Evolutionary conservation across 2,797 vertebrate species (phyloP).

Genomic region (Nyctalus aviator): DNA sequence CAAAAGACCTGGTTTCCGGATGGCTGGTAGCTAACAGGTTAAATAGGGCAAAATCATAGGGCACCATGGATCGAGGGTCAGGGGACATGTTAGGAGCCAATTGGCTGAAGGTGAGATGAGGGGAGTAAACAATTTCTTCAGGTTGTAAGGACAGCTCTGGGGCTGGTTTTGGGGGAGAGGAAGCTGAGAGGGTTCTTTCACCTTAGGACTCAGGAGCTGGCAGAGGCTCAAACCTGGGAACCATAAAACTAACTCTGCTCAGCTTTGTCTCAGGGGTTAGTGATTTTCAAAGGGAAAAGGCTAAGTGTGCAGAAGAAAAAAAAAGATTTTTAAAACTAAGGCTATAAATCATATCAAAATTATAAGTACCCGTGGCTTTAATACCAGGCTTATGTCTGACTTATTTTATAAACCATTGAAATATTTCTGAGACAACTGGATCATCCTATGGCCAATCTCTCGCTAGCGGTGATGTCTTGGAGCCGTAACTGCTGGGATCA

Average conservation of each 20-base stretch:
- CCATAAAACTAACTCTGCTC: not conserved
- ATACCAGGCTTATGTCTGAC: not conserved
- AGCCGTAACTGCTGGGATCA: not conserved
- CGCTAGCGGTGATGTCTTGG: not conserved
- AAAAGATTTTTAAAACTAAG: not conserved
- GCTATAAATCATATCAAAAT: not conserved
- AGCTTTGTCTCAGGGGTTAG: not conserved
- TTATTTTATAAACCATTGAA: not conserved
- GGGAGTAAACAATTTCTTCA: not conserved
- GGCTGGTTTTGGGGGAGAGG: not conserved
- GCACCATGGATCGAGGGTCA: not conserved
- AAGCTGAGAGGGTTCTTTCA: not conserved
- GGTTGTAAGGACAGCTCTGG: not conserved
- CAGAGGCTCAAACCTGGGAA: not conserved
- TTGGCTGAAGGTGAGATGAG: not conserved
- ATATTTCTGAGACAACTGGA: not conserved
- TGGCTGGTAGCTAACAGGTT: not conserved
- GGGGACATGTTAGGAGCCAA: not conserved
- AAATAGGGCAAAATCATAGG: not conserved
- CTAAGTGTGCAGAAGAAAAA: not conserved
- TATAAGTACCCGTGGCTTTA: not conserved
- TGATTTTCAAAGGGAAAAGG: not conserved
- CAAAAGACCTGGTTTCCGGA: not conserved
- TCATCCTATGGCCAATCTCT: not conserved
- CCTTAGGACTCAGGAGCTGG: not conserved